These are phyloP conservation scores for Calephelis perditalis DNA, from an alignment of 2,888 invertebrate species.

Conservation along the genomic window DNA sequence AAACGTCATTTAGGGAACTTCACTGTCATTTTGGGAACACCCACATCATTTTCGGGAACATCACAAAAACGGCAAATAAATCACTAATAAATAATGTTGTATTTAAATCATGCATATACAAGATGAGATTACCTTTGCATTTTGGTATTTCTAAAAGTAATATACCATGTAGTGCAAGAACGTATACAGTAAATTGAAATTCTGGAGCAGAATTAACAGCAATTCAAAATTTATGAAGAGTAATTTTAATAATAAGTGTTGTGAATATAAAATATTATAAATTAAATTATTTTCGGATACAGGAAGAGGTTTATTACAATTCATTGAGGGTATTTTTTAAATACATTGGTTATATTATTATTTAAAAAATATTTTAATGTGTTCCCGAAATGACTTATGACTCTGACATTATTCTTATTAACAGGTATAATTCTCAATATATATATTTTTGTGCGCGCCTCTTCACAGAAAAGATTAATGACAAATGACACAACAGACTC, in stretches of 20 bases:
- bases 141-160: constrained; percentile 12
- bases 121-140: constrained; percentile 9
- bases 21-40: constrained; percentile 22
- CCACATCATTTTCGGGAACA: constrained; percentile 22
- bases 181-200: constrained; percentile 17
- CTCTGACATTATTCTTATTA: constrained; percentile 21
- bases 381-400: constrained; percentile 21
- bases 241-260: constrained; percentile 18
- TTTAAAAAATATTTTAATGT: constrained; percentile 20
- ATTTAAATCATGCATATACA: constrained; percentile 12
- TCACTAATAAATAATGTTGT: constrained; percentile 19
- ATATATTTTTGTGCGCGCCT: constrained; percentile 24
- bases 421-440: constrained; percentile 22
- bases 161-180: constrained; percentile 14
- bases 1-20: constrained; percentile 20
- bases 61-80: constrained; percentile 20
- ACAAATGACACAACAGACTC: constrained; percentile 20
- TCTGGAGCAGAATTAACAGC: constrained; percentile 15
- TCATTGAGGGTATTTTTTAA: constrained; percentile 18
- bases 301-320: constrained; percentile 18
- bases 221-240: constrained; percentile 14
- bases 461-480: constrained; percentile 24
- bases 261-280: constrained; percentile 18
- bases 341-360: constrained; percentile 19
- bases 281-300: constrained; percentile 18